A percentile compares a stretch with the other conserved stretches of the same genome.
Evolutionary conservation across 2,113 vertebrate species (phyloP).

Genomic region (Otolemur garnettii): DNA sequence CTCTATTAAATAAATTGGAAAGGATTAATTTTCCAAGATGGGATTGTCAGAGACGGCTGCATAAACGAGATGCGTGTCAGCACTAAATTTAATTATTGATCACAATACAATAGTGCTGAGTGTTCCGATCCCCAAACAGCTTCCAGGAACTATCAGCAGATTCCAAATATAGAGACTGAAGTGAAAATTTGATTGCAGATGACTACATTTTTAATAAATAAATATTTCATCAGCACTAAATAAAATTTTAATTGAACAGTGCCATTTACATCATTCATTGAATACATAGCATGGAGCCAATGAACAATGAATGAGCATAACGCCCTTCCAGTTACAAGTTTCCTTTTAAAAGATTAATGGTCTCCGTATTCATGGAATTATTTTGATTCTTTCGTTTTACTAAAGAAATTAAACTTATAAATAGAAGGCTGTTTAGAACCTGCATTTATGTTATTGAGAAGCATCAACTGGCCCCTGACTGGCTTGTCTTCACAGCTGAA

Average conservation of each 20-base stretch:
- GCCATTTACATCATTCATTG: constrained; percentile 81
- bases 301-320: constrained; percentile 75
- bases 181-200: constrained; percentile 87
- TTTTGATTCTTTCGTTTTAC: constrained; percentile 11
- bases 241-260: constrained; percentile 88
- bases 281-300: constrained; percentile 66
- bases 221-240: constrained; percentile 88
- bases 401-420: constrained; percentile 76
- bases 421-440: constrained; percentile 11
- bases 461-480: background rate
- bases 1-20: constrained; percentile 92
- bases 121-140: constrained; percentile 90
- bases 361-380: constrained; percentile 58
- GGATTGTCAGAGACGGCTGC: constrained; percentile 90
- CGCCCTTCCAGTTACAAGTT: constrained; percentile 79
- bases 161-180: constrained; percentile 90
- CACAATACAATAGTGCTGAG: constrained; percentile 97
- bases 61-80: constrained; percentile 94
- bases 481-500: background rate
- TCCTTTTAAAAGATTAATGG: constrained; percentile 73
- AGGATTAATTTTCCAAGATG: constrained; percentile 93
- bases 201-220: constrained; percentile 90
- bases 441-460: background rate
- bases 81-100: constrained; percentile 97
- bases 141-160: constrained; percentile 94